Base-by-base conservation (phyloP, 1,140 invertebrate genomes). In the Acromyrmex heyeri region DNA sequence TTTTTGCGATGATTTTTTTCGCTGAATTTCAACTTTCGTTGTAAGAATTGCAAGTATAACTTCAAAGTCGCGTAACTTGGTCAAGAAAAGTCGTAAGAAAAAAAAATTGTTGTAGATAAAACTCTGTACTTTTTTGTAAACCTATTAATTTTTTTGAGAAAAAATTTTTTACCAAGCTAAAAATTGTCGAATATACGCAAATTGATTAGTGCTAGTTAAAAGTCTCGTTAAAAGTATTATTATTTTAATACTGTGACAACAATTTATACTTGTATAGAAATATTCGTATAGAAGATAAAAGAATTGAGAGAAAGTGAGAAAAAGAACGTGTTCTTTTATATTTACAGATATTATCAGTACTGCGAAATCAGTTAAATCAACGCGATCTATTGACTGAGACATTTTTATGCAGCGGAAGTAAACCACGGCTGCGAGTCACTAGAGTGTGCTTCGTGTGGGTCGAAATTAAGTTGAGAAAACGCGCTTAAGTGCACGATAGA, bases 401-500 rank as follows among this genome's bases (percentile, higher is more conserved):
- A 70, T 86, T 86, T 61, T 30, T 62, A 53, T 34, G 44, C 34
- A 59, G 27, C 81, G 53, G 67, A 79, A 85, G 61, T 73, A 44
- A 62, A 21, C 30, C 38, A 18, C 38, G 24, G 50, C 55, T 38
- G 21, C 70, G 27, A 64, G 50, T 14, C 27, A 57, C 48, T 81
- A 67, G 55, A 53, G 34, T 72, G 59, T 24, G 67, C 73, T 75
- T 70, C 73, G 27, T 48, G 69, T 72, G 67, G 76, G 77, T 83
- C 76, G 88, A 89, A 92, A 91, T 92, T 90, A 91, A 93, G 86
- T 93, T 88, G 87, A 87, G 87, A 87, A 90, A 89, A 89, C 83
- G 87, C 87, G 86, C 64, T 83, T 93, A 92, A 92, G 91, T 93
- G 90, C 85, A 77, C 81, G 87, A 89, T 91, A 91, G 91, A 93